A percentile compares a stretch with the other conserved stretches of the same genome.
Evolutionary conservation across 1,140 invertebrate genomes (phyloP).

Genomic region (Brachionus paranguensis): DNA sequence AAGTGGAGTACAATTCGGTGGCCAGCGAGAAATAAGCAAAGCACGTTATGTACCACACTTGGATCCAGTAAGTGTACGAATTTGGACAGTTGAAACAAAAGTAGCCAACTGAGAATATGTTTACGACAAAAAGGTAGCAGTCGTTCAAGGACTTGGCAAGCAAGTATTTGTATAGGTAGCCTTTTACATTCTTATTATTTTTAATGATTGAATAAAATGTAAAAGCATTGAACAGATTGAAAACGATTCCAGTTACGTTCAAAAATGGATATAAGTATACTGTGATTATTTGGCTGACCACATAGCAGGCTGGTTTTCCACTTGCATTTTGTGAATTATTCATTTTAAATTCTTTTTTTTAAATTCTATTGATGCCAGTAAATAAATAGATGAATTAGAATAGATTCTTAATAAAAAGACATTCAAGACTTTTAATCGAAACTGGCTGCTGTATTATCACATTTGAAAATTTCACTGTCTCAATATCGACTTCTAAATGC

Average conservation of each 20-base stretch:
- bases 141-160: not conserved
- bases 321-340: not conserved
- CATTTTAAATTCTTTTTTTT: not conserved
- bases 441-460: not conserved
- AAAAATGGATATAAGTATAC: not conserved
- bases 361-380: not conserved
- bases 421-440: not conserved
- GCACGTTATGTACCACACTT: slow-evolving; percentile 2
- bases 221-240: not conserved
- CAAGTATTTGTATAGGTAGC: not conserved
- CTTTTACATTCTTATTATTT: not conserved
- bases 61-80: not conserved
- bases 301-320: not conserved
- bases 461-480: not conserved
- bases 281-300: not conserved
- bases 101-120: not conserved
- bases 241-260: not conserved
- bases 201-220: slow-evolving; percentile 25
- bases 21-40: not conserved
- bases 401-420: not conserved
- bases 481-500: not conserved
- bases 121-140: not conserved
- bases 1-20: slow-evolving; percentile 5
- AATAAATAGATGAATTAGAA: not conserved
- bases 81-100: not conserved